Evolutionary conservation across 1,140 invertebrate species (phyloP), one percentile per base, ranked within the genome.

Genomic region (Delia radicum): DNA sequence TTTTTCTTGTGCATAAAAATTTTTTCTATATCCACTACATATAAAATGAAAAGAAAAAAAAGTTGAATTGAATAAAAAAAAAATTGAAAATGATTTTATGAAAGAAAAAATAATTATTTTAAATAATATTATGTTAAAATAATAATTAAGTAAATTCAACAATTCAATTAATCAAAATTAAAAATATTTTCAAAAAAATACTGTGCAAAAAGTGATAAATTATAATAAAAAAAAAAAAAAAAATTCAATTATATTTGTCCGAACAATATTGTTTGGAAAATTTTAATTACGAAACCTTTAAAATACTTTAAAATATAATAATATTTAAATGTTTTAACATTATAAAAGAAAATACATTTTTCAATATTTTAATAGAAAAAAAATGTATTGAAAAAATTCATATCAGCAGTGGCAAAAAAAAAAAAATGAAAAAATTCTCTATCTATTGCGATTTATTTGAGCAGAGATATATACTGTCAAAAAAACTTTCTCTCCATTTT

Each of bases 371-470:
- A 69, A 24, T 10, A 69, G 21, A 69, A 69, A 65, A 63, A 31
- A 46, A 46, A 13, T n/a, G n/a, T 13, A 21, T 72, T 27, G 33
- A 55, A 48, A 73, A 55, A 55, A 13, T 42, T 73, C 18, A 73
- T 67, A 69, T 69, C 65, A 69, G 65, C 65, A 73, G 72, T 73
- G 72, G 42, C 37, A 73, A 73, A 73, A 73, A 73, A 48, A 24
- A 42, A 46, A 21, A 48, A 3, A 33, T 26, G 77, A 78, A 83
- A 83, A 83, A 83, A 83, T 83, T 83, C 82, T 83, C 82, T 83
- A 83, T 83, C 82, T 83, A 83, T 83, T 83, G 82, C 82, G 82
- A 83, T 83, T 83, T 83, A 82, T 78, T 83, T 81, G 81, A 82
- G 82, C 29, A 69, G 65, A 69, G 65, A 69, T 69, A 69, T 69